Conservation (phyloP, 92 coral and sea anemone species). For the Epizoanthus stellaris region DNA sequence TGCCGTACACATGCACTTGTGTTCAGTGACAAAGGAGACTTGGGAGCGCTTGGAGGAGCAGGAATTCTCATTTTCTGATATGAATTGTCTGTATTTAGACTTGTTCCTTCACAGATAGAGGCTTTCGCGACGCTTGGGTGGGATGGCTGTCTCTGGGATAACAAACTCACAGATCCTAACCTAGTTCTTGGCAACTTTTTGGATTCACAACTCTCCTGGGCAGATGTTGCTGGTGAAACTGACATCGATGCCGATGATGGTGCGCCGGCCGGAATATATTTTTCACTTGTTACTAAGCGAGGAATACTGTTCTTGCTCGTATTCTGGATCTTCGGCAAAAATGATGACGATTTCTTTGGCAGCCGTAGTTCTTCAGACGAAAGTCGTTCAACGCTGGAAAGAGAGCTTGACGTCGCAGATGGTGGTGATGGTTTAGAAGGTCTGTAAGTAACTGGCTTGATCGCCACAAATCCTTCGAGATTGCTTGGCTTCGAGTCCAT, state of each 20-base stretch:
- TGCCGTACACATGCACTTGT: constrained; percentile 20
- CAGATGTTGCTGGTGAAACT: neutral
- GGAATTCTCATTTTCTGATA: constrained; percentile 19
- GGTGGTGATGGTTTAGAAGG: constrained; percentile 26
- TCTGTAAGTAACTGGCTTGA: constrained; percentile 25
- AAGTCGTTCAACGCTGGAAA: constrained; percentile 31
- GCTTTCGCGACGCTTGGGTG: constrained; percentile 5
- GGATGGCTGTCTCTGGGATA: constrained; percentile 34
- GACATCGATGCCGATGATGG: neutral
- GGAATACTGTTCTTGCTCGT: constrained; percentile 12
- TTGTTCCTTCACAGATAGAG: neutral
- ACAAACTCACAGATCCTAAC: constrained; percentile 24
- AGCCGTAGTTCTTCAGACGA: constrained; percentile 21
- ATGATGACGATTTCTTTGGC: constrained; percentile 14
- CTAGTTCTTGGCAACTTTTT: constrained; percentile 19
- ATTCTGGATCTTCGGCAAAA: constrained; percentile 36
- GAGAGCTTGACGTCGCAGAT: constrained; percentile 15
- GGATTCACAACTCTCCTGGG: constrained; percentile 19
- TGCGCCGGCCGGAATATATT: constrained; percentile 13
- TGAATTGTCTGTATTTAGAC: neutral
- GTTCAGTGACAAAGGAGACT: constrained; percentile 31
- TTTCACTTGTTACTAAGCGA: constrained; percentile 28
- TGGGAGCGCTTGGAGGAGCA: constrained; percentile 27
- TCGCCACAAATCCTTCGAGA: constrained; percentile 20
- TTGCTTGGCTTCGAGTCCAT: constrained; percentile 35